A percentile compares a stretch with the other conserved stretches of the same genome.
These are phyloP conservation scores for Neocrepidodera transversa DNA, from an alignment of 2,888 invertebrate genomes.

Conservation along the genomic window DNA sequence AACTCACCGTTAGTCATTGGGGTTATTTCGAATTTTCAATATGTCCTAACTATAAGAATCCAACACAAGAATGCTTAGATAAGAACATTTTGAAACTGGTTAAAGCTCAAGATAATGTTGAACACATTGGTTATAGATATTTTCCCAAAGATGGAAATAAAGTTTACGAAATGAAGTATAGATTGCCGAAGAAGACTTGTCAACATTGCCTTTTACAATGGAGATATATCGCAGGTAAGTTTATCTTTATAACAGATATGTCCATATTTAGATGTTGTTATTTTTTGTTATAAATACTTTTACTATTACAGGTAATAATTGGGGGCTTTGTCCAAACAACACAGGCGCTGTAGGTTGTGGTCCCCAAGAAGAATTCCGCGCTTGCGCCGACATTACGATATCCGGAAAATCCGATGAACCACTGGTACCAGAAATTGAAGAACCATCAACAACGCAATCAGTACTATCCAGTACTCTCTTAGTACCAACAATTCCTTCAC, in stretches of 20 bases:
- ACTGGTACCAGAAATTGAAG: conserved; percentile 55
- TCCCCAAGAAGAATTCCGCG: conserved; percentile 86
- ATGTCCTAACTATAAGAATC: conserved; percentile 75
- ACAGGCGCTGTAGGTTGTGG: conserved; percentile 86
- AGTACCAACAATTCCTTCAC: conserved; percentile 41
- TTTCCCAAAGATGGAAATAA: conserved; percentile 81
- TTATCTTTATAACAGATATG: conserved; percentile 7
- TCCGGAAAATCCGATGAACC: conserved; percentile 64
- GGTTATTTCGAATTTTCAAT: conserved; percentile 87
- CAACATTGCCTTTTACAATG: conserved; percentile 86
- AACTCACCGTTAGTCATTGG: conserved; percentile 87
- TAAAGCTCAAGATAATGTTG: conserved; percentile 57
- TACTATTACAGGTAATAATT: conserved; percentile 68
- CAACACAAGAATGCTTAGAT: conserved; percentile 80
- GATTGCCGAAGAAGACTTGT: conserved; percentile 70
- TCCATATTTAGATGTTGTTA: no score
- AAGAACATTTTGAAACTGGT: conserved; percentile 69
- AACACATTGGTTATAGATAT: conserved; percentile 67
- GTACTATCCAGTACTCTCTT: conserved; percentile 53
- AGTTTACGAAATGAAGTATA: conserved; percentile 73
- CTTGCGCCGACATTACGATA: conserved; percentile 82
- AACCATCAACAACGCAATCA: conserved; percentile 39
- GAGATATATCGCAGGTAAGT: conserved; percentile 80
- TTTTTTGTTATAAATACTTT: neutral
- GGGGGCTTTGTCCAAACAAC: conserved; percentile 78